Percentiles rank a stretch among this genome's conserved stretches.
phyloP scores from a whole-genome alignment of 2,797 vertebrate genomes.

The Pantherophis alleghaniensis region DNA sequence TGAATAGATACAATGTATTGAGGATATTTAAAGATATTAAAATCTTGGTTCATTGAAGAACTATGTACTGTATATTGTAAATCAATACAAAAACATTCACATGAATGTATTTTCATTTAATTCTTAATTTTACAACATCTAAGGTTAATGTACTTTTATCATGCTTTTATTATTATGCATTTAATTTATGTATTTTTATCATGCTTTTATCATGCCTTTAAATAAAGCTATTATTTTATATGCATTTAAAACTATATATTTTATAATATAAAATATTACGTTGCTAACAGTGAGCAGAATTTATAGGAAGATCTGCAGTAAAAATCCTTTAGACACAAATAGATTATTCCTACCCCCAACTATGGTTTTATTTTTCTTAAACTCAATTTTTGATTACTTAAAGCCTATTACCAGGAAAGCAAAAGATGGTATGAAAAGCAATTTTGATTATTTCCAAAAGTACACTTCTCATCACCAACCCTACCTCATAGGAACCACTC shows the following conservation, averaged over 20 bases:
- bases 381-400: not conserved
- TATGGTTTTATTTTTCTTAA: not conserved
- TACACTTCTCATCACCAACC: not conserved
- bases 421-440: not conserved
- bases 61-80: not conserved
- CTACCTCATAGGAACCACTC: not conserved
- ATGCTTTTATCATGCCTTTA: not conserved
- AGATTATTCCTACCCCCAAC: not conserved
- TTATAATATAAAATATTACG: not conserved
- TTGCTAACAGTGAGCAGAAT: not conserved
- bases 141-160: not conserved
- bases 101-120: not conserved
- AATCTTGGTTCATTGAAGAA: not conserved
- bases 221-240: not conserved
- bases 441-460: not conserved
- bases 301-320: not conserved
- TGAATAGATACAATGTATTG: not conserved
- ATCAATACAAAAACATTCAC: not conserved
- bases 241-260: not conserved
- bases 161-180: not conserved
- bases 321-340: not conserved
- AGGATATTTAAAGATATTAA: not conserved
- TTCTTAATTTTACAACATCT: not conserved
- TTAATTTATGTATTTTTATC: not conserved
- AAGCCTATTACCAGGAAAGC: not conserved